Evolutionary conservation across 2,888 invertebrate species (phyloP), one percentile per base, ranked within the genome.

Genomic region (Thecocarcelia acutangulata): DNA sequence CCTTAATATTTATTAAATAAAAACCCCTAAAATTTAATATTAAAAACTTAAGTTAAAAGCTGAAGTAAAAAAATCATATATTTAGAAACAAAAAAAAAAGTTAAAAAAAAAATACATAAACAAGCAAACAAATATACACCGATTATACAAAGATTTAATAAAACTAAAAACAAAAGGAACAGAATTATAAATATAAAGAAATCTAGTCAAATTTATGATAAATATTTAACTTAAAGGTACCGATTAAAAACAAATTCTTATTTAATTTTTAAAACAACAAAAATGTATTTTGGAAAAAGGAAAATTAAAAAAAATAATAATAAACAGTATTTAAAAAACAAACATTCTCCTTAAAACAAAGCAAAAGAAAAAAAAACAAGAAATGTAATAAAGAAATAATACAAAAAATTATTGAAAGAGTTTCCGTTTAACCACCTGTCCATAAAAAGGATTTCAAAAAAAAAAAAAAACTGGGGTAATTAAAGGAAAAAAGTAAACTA

Each of bases 361-460:
- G 63, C 21, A 12, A 21, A 72, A 44, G 19, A 19, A 58, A 58
- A 46, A 56, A 54, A 48, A 58, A 46, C 50, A 54, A 48, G 19
- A 33, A 33, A 33, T 33, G 44, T 59, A 40, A 56, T 52, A 61
- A 44, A 52, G 9, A 61, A 37, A 58, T 44, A 50, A 48, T 37
- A 33, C 15, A 69, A 66, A 78, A 50, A 17, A 66, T 63, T 70
- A 80, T 79, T 83, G 52, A 52, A 78, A 66, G 84, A 83, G 84
- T 84, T 84, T 84, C 84, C 83, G 78, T 83, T 83, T 70, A 74
- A 76, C 84, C 84, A 84, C 84, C 84, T 83, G 79, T 48, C 1
- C 46, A 59, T 24, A 56, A 66, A 19, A 37, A 58, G 21, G 13
- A 52, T 33, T 64, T 48, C 28, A 78, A 33, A 24, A 24, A 24